Percentiles rank a stretch among this genome's conserved stretches.
phyloP scores from a whole-genome alignment of 2,113 vertebrate genomes.

The Erinaceus europaeus region DNA sequence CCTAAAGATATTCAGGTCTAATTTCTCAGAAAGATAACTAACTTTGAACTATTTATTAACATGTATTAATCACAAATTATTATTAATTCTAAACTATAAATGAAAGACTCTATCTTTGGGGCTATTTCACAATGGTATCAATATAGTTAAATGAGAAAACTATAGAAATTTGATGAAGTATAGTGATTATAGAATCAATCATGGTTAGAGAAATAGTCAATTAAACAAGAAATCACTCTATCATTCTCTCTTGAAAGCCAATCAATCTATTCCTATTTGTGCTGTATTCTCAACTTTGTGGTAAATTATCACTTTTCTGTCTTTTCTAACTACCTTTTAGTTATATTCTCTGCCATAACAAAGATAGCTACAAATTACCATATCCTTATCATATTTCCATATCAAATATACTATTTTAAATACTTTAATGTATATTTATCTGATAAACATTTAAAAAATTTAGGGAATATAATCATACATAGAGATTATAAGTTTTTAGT shows the following conservation, averaged over 20 bases:
- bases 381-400: conserved; percentile 16
- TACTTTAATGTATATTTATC: conserved; percentile 56
- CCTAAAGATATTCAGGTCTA: neutral
- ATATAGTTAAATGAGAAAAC: neutral
- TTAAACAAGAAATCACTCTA: conserved; percentile 37
- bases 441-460: conserved; percentile 47
- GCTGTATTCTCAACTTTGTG: neutral
- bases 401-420: conserved; percentile 44
- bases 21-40: neutral
- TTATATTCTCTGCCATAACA: neutral
- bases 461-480: conserved; percentile 25
- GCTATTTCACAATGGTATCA: neutral
- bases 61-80: neutral
- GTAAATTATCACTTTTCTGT: neutral
- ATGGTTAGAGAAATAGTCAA: neutral
- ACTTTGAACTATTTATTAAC: neutral
- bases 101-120: neutral
- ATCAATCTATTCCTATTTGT: neutral
- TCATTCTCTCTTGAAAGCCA: conserved; percentile 12
- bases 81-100: neutral
- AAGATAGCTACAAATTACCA: neutral
- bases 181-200: neutral
- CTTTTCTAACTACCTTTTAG: neutral
- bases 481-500: conserved; percentile 26
- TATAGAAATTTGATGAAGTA: neutral